These are phyloP conservation scores for Cardiocondyla obscurior DNA, from an alignment of 1,140 invertebrate species.

Conservation along the genomic window DNA sequence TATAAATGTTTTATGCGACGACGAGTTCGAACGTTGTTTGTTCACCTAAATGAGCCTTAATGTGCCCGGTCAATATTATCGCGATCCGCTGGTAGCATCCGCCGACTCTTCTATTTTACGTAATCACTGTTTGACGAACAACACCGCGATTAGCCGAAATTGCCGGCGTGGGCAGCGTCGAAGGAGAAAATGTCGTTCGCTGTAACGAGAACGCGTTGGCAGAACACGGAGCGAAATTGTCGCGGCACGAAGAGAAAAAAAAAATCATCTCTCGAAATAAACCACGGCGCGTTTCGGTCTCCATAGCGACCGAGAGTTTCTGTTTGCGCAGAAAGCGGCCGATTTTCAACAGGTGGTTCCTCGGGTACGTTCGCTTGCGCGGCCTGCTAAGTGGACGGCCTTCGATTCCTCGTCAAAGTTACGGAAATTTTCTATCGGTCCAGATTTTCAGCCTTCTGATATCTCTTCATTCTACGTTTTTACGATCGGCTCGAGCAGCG, in stretches of 20 bases:
- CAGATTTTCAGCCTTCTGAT: neutral
- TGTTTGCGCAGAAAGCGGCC: constrained; percentile 14
- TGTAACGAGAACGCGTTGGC: neutral
- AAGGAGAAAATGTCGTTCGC: neutral
- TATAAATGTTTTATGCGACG: neutral
- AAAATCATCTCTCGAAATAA: constrained; percentile 37
- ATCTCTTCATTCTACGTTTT: neutral
- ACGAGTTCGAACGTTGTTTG: constrained; percentile 16
- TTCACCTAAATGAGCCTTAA: neutral
- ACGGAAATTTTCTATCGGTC: neutral
- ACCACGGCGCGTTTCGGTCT: neutral
- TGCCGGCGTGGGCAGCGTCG: neutral
- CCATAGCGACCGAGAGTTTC: neutral
- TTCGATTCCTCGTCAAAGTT: neutral
- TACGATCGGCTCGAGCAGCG: neutral
- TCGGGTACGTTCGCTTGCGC: neutral
- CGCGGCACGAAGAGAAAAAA: no score
- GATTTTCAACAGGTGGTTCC: constrained; percentile 68
- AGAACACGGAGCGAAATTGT: neutral
- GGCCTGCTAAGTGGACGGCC: neutral
- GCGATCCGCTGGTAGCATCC: neutral
- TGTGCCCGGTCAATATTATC: neutral
- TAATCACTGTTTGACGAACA: constrained; percentile 23
- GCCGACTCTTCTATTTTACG: constrained; percentile 6
- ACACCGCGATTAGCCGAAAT: constrained; percentile 6